Evolutionary conservation across 1,140 invertebrate species (phyloP).

Genomic region (Akabosia matsudoensis): DNA sequence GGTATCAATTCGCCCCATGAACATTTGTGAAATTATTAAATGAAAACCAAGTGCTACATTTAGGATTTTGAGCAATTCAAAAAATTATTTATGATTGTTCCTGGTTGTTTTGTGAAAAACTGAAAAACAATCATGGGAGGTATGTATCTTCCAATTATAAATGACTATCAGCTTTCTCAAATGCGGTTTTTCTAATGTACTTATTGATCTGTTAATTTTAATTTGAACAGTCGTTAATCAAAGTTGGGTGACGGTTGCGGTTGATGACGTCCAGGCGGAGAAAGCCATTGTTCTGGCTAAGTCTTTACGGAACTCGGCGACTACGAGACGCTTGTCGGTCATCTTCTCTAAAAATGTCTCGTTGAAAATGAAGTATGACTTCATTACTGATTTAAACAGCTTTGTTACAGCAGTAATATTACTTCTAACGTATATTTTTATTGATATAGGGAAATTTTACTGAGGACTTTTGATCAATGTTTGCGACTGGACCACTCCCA

Average conservation of each 20-base stretch:
- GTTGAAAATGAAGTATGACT: not conserved
- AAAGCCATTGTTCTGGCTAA: constrained; percentile 1
- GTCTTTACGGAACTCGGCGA: not conserved
- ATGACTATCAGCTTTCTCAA: too few species aligned
- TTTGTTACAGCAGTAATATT: not conserved
- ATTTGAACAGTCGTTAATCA: not conserved
- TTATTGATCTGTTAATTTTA: not conserved
- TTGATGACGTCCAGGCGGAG: not conserved
- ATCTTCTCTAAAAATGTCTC: not conserved
- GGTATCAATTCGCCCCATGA: too few species aligned
- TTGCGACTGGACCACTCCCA: not conserved
- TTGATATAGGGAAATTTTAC: not conserved
- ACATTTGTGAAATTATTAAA: too few species aligned
- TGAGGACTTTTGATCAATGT: not conserved
- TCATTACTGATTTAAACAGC: not conserved
- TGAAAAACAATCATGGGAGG: too few species aligned
- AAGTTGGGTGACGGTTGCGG: not conserved
- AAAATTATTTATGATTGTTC: too few species aligned
- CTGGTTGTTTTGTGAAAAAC: too few species aligned
- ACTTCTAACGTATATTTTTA: not conserved
- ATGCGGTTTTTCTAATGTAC: too few species aligned
- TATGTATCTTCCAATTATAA: too few species aligned
- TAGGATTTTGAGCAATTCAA: too few species aligned
- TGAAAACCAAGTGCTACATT: too few species aligned
- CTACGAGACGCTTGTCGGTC: not conserved